Evolutionary conservation across 2,797 vertebrate genomes (phyloP).

Genomic region (Eleutherodactylus coqui): DNA sequence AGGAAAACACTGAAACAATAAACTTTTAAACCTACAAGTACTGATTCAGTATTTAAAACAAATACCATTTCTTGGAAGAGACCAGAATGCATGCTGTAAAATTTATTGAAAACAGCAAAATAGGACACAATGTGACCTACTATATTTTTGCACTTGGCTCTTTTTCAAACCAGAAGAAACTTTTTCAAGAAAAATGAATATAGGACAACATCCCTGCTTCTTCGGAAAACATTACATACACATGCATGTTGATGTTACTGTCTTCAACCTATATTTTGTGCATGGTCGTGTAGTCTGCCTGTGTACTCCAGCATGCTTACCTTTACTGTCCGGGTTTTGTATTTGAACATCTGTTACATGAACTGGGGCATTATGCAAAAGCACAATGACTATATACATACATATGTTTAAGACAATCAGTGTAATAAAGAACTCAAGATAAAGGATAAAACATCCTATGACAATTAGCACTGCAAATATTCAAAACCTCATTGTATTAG

Average conservation of each 20-base stretch:
- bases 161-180: constrained; percentile 69
- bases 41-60: constrained; percentile 15
- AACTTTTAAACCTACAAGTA: constrained; percentile 63
- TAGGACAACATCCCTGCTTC: constrained; percentile 66
- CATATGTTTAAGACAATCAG: constrained; percentile 77
- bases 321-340: constrained; percentile 75
- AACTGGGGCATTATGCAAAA: constrained; percentile 79
- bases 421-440: constrained; percentile 68
- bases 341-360: constrained; percentile 75
- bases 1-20: constrained; percentile 79
- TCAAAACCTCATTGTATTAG: constrained; percentile 42
- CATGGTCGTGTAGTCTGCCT: constrained; percentile 81
- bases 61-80: constrained; percentile 64
- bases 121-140: constrained; percentile 62
- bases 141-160: constrained; percentile 68
- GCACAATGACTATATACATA: constrained; percentile 78
- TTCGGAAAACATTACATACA: constrained; percentile 71
- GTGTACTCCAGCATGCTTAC: constrained; percentile 81
- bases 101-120: constrained; percentile 53
- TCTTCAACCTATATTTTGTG: constrained; percentile 73
- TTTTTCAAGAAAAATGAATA: constrained; percentile 68
- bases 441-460: constrained; percentile 55
- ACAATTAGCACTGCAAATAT: constrained; percentile 36
- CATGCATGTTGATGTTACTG: constrained; percentile 80
- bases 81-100: constrained; percentile 65